Evolutionary conservation across 2,888 invertebrate genomes (phyloP), one percentile per base, ranked within the genome.

Genomic region (Mantis religiosa): DNA sequence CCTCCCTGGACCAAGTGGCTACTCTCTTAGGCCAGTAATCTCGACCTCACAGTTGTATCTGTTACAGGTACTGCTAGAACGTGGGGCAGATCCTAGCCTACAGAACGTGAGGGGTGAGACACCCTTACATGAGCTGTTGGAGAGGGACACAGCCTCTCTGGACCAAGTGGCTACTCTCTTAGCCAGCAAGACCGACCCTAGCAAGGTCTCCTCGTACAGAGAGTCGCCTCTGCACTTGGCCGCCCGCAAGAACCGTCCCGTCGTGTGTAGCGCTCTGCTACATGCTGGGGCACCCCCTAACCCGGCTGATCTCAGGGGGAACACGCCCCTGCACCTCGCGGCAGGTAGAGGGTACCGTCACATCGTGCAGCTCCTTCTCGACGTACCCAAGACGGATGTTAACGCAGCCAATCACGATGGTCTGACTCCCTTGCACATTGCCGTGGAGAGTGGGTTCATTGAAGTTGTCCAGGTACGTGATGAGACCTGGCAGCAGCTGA

Each of bases 71-170:
- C 91, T 93, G 25, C 89, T 93, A 87, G 92, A 92, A 4, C 92
- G 92, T 34, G 93, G 92, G 7, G 93, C 92, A 0, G 92, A 93
- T 90, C 91, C 93, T 25, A 91, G 92, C 14, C 89, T 92, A 84
- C 92, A 92, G 88, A 93, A 93, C 90, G 92, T 92, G 71, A 92
- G 93, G 14, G 93, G 93, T 9, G 93, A 93, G 90, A 93, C 93
- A 12, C 91, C 93, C n/a, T 90, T 93, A 28, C 92, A 92, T 89
- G 92, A 92, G 90, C 91, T 92, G 30, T 90, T 92, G 27, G 92
- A 92, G 90, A 91, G 88, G 20, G 87, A 84, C 82, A 85, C 87
- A n/a, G 88, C 90, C 83, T 90, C 89, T 54, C 87, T 84, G 28
- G 89, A 90, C 28, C 90, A 90, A 15, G 90, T 90, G 25, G 89